phyloP scores from a whole-genome alignment of 1,140 invertebrate species.

The Elysia chlorotica region DNA sequence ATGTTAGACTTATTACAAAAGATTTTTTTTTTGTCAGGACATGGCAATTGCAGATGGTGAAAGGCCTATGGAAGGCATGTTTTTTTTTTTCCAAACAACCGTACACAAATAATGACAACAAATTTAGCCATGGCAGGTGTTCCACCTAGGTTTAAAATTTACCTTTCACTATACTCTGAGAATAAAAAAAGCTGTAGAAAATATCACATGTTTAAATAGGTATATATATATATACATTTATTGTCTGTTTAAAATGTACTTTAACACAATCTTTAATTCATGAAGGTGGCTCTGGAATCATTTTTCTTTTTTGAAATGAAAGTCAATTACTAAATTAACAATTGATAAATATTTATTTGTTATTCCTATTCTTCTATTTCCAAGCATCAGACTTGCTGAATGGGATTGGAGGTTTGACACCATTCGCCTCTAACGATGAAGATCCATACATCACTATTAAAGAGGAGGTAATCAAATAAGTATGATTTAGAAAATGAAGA shows the following conservation, averaged over 20 bases:
- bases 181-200: neutral
- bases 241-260: neutral
- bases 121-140: too few species aligned
- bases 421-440: conserved; percentile 65
- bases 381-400: conserved; percentile 34
- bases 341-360: neutral
- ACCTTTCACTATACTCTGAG: neutral
- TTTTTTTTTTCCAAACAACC: too few species aligned
- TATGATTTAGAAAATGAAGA: neutral
- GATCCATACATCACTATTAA: conserved; percentile 68
- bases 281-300: neutral
- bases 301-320: neutral
- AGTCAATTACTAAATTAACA: neutral
- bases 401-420: conserved; percentile 64
- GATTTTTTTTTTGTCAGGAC: too few species aligned
- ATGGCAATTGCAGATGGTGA: too few species aligned
- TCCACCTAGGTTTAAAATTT: too few species aligned
- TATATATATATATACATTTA: neutral
- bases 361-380: conserved; percentile 4
- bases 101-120: too few species aligned
- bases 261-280: neutral
- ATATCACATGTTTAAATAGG: neutral
- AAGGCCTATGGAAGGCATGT: too few species aligned
- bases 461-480: conserved; percentile 56
- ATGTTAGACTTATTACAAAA: too few species aligned